Percentiles rank a stretch among this genome's conserved stretches.
These are phyloP conservation scores for Vanessa cardui DNA, from an alignment of 2,888 invertebrate genomes.

Conservation along the genomic window DNA sequence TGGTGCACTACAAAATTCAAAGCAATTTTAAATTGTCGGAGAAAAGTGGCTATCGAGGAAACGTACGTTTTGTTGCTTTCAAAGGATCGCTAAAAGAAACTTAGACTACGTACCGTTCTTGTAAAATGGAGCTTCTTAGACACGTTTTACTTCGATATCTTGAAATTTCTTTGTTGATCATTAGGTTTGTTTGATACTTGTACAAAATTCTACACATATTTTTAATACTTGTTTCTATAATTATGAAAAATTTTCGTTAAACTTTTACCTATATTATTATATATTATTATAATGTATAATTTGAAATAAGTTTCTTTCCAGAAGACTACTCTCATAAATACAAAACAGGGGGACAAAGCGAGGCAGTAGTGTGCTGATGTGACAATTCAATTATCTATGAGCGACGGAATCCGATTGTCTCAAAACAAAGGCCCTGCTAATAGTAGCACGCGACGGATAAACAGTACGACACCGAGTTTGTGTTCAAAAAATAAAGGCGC, in stretches of 20 bases:
- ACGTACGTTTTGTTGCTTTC: constrained; percentile 42
- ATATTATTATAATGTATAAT: constrained; percentile 4
- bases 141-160: constrained; percentile 43
- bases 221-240: constrained; percentile 1
- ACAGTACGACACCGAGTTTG: constrained; percentile 74
- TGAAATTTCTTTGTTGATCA: constrained; percentile 36
- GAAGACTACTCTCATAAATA: constrained; percentile 13
- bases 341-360: constrained; percentile 26
- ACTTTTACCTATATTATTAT: too few species aligned
- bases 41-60: constrained; percentile 42
- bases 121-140: constrained; percentile 40
- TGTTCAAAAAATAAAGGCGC: constrained; percentile 81
- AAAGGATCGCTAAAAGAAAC: constrained; percentile 45
- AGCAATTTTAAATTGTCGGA: constrained; percentile 42
- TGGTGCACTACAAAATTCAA: constrained; percentile 37
- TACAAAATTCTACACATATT: constrained; percentile 25
- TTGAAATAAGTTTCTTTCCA: constrained; percentile 1
- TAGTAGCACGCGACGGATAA: constrained; percentile 74
- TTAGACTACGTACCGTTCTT: constrained; percentile 42
- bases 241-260: not conserved
- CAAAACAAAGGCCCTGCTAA: constrained; percentile 77
- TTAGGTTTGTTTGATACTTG: constrained; percentile 28
- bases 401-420: constrained; percentile 70
- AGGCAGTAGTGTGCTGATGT: constrained; percentile 54
- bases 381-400: constrained; percentile 74